phyloP scores from a whole-genome alignment of 2,888 invertebrate species.

The Pristionchus exspectatus region DNA sequence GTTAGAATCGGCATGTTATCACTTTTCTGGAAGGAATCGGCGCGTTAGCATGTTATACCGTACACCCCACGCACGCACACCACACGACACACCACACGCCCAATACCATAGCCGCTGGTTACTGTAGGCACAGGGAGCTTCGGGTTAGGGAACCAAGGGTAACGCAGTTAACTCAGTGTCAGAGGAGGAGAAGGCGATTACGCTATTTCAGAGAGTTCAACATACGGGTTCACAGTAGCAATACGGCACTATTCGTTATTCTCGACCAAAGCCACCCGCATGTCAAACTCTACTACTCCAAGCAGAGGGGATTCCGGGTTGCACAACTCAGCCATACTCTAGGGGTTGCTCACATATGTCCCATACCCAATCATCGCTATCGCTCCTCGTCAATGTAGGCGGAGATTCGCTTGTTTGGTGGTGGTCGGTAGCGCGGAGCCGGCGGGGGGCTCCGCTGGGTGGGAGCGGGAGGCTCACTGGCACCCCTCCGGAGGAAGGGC shows the following conservation, averaged over 20 bases:
- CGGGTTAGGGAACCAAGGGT: background rate
- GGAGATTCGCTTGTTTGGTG: background rate
- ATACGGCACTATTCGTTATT: no score
- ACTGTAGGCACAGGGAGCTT: background rate
- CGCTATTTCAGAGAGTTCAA: background rate
- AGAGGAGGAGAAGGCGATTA: background rate
- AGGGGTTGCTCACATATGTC: background rate
- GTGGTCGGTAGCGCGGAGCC: background rate
- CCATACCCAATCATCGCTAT: background rate
- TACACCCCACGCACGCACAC: background rate
- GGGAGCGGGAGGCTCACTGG: conserved; percentile 21
- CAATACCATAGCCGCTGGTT: background rate
- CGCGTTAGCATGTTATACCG: conserved; percentile 9
- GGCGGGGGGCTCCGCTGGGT: background rate
- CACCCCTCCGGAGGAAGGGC: conserved; percentile 7
- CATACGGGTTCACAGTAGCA: no score
- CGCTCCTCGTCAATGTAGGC: conserved; percentile 44
- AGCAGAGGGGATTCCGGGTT: background rate
- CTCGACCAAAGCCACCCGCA: no score
- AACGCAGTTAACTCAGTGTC: background rate
- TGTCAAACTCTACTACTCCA: background rate
- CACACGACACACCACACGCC: background rate
- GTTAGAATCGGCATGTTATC: conserved; percentile 45
- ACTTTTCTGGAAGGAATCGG: conserved; percentile 26
- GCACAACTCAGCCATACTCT: background rate